A percentile compares a stretch with the other conserved stretches of the same genome.
phyloP scores from a whole-genome alignment of 2,797 vertebrate species.

The Apodemus agrarius region DNA sequence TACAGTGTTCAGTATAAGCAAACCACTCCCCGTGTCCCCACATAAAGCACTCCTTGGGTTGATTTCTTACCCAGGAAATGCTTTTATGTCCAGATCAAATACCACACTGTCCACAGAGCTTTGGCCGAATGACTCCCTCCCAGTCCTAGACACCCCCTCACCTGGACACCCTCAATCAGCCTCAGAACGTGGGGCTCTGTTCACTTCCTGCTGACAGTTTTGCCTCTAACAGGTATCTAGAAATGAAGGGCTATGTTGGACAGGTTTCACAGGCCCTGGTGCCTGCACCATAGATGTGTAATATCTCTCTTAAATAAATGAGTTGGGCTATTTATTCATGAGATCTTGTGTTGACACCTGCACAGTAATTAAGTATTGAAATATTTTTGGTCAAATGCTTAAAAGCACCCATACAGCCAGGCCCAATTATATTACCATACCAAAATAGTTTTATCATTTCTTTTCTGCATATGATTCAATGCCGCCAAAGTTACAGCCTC shows the following conservation, averaged over 20 bases:
- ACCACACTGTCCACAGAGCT: neutral
- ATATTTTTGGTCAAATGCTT: slow-evolving; percentile 63
- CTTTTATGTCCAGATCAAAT: slow-evolving; percentile 35
- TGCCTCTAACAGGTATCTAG: neutral
- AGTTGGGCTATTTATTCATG: slow-evolving; percentile 54
- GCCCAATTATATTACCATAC: slow-evolving; percentile 52
- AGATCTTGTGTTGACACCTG: slow-evolving; percentile 61
- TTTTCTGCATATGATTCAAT: neutral
- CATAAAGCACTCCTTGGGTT: neutral
- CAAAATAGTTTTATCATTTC: slow-evolving; percentile 21
- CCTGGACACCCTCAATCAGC: neutral
- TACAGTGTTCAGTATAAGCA: neutral
- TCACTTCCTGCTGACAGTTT: neutral
- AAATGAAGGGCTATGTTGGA: neutral
- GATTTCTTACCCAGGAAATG: neutral
- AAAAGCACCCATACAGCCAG: slow-evolving; percentile 28
- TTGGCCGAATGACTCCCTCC: neutral
- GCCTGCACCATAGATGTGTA: neutral
- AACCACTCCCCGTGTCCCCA: neutral
- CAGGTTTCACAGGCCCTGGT: neutral
- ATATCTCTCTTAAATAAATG: slow-evolving; percentile 35
- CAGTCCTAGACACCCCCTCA: neutral
- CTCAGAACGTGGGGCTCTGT: neutral
- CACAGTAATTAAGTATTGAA: slow-evolving; percentile 63
- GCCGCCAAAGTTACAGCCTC: neutral